Evolutionary conservation across 2,888 invertebrate genomes (phyloP), one percentile per base, ranked within the genome.

Genomic region (Isotomurus palustris): DNA sequence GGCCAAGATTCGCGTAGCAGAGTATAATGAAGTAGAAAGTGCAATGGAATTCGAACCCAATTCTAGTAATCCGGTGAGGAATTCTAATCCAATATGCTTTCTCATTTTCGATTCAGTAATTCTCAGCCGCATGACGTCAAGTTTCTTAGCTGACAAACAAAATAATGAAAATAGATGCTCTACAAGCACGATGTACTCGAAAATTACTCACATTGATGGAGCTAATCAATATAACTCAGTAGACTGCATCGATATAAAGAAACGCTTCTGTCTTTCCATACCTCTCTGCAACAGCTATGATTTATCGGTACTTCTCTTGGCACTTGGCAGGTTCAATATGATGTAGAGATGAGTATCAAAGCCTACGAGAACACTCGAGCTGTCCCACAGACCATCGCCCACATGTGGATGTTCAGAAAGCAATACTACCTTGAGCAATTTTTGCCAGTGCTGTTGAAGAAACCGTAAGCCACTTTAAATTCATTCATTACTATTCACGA

Each of bases 11-110:
- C 45, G 68, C 19, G 56, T 70, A 19, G 50, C 63, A 12, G 70
- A 68, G 38, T 68, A 63, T 49, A 62, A 63, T 50, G 70, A 68
- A 49, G 61, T 68, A 21, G 68, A 68, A 51, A 51, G 48, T 14
- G 62, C 63, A 1, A 64, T 68, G 66, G 64, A 62, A 48, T 58
- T 56, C 29, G 68, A 68, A 35, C 62, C 60, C 2, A 60, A 60
- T 36, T 54, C 50, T n/a, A 66, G 61, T 53, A 67, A 67, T 50
- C 67, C 63, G 44, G 67, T 67, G 57, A 32, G 53, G 45, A 27
- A 28, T 28, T 29, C 14, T 22, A 58, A 41, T 22, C 10, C 22
- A 17, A 43, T 28, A 19, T 53, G 27, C 17, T 17, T 12, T 25
- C 5, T 24, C 19, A 17, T 6, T 35, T n/a, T n/a, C n/a, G n/a